These are phyloP conservation scores for Otis tarda DNA, from an alignment of 2,113 vertebrate genomes.

Conservation along the genomic window DNA sequence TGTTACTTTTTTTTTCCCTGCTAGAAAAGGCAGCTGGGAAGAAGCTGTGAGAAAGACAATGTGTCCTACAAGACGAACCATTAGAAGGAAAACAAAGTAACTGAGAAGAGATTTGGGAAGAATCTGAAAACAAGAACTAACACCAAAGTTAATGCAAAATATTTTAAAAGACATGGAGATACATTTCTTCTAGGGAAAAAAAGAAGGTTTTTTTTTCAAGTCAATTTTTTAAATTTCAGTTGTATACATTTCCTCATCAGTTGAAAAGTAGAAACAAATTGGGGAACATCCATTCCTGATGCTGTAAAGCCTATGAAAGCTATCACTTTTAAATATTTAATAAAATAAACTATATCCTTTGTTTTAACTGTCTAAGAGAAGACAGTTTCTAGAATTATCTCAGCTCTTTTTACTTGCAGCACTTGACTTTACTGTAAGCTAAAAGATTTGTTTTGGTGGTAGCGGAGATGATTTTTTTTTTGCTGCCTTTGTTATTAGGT, in stretches of 20 bases:
- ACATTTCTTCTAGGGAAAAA: fast-evolving
- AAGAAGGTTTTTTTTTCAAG: fast-evolving
- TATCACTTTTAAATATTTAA: not conserved
- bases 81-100: not conserved
- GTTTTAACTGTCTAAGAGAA: not conserved
- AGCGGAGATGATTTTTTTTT: not conserved
- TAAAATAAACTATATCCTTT: not conserved
- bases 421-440: not conserved
- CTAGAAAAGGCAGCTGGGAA: not conserved
- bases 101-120: not conserved
- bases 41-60: not conserved
- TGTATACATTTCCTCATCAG: not conserved
- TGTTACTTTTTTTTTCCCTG: not conserved
- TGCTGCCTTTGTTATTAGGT: not conserved
- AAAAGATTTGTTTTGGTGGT: not conserved
- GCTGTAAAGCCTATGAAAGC: not conserved
- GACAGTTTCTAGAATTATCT: not conserved
- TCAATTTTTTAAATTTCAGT: not conserved
- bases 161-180: not conserved
- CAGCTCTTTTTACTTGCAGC: not conserved
- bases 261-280: not conserved
- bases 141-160: not conserved
- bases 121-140: not conserved
- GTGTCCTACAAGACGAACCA: not conserved
- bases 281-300: not conserved